phyloP scores from a whole-genome alignment of 2,888 invertebrate genomes.

The Erannis defoliaria region DNA sequence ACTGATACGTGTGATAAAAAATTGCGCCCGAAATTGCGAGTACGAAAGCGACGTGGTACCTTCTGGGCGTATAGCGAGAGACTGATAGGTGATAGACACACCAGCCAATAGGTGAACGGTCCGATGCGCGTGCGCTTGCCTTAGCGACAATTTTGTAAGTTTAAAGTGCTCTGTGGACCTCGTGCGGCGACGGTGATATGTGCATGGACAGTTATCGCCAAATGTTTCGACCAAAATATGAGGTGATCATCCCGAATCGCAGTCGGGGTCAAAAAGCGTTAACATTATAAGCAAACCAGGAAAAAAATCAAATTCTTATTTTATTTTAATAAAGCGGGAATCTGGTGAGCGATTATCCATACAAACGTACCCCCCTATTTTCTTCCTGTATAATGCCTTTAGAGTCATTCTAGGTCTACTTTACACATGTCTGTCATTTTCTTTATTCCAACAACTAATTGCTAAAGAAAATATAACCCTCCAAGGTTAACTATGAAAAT shows the following conservation, averaged over 20 bases:
- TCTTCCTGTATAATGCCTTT: no score
- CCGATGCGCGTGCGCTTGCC: slow-evolving; percentile 55
- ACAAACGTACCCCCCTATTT: no score
- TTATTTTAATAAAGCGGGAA: background rate
- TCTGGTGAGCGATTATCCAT: no score
- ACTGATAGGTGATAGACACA: slow-evolving; percentile 53
- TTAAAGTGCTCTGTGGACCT: slow-evolving; percentile 39
- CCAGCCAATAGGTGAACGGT: slow-evolving; percentile 38
- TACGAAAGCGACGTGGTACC: slow-evolving; percentile 4
- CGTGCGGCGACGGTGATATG: slow-evolving; percentile 53
- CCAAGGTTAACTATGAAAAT: no score
- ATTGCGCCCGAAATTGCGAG: slow-evolving; percentile 8
- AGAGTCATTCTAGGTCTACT: no score
- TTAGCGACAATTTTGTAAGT: slow-evolving; percentile 28
- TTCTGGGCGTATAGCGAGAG: slow-evolving; percentile 37
- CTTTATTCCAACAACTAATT: no score
- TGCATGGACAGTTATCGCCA: slow-evolving; percentile 62
- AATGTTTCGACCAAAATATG: slow-evolving; percentile 35
- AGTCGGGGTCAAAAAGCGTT: slow-evolving; percentile 11
- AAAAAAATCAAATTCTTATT: background rate
- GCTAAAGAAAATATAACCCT: no score
- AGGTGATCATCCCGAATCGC: slow-evolving; percentile 36
- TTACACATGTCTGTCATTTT: no score
- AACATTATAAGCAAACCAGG: background rate
- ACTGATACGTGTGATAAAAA: slow-evolving; percentile 42